A percentile compares a stretch with the other conserved stretches of the same genome.
Evolutionary conservation across 2,113 vertebrate genomes (phyloP).

Genomic region (Bothrops jararaca): DNA sequence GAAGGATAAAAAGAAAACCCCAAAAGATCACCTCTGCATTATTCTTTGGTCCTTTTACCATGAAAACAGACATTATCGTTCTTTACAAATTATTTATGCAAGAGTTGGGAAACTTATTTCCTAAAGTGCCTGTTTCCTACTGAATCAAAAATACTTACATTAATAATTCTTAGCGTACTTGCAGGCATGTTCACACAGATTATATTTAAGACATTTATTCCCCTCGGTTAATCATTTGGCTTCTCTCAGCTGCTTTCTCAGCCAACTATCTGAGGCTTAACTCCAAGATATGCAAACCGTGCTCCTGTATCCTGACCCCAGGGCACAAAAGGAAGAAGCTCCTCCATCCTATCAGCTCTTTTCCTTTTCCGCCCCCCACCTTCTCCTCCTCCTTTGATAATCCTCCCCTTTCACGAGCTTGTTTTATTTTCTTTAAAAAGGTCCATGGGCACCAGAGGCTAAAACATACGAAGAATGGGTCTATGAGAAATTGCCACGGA

Average conservation of each 20-base stretch:
- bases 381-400: neutral
- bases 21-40: slow-evolving; percentile 41
- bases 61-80: slow-evolving; percentile 41
- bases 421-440: neutral
- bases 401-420: neutral
- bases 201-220: neutral
- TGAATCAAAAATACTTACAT: neutral
- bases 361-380: neutral
- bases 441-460: neutral
- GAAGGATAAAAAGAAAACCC: neutral
- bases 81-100: slow-evolving; percentile 57
- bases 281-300: neutral
- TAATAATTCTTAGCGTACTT: neutral
- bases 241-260: neutral
- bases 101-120: slow-evolving; percentile 27
- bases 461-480: neutral
- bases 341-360: neutral
- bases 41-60: slow-evolving; percentile 29
- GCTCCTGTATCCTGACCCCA: neutral
- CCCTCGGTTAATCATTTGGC: neutral
- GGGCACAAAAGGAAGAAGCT: neutral
- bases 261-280: neutral
- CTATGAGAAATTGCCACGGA: too few relatives aligned
- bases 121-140: slow-evolving; percentile 21
- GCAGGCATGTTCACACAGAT: neutral